Percentiles rank a stretch among this genome's conserved stretches.
These are phyloP conservation scores for Streblospio benedicti DNA, from an alignment of 1,140 invertebrate genomes.

Conservation along the genomic window DNA sequence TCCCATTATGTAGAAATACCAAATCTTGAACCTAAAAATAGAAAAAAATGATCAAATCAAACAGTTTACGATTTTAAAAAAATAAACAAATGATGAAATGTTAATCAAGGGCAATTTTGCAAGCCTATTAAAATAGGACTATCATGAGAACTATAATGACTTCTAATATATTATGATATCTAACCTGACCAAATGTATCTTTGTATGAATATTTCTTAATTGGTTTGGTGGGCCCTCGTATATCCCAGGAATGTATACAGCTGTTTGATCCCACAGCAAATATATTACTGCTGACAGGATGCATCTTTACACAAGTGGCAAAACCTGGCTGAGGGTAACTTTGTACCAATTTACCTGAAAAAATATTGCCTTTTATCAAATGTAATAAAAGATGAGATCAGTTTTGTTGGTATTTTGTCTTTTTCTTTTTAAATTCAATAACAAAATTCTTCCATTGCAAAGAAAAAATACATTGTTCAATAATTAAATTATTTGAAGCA, in stretches of 20 bases:
- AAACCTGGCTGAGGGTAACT: conserved; percentile 15
- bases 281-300: conserved; percentile 28
- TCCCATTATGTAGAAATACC: conserved; percentile 34
- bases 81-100: conserved; percentile 6
- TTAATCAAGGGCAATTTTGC: background rate
- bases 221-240: conserved; percentile 25
- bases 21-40: conserved; percentile 43
- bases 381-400: background rate
- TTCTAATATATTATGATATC: background rate
- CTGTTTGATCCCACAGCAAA: conserved; percentile 33
- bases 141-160: background rate
- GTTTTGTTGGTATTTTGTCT: background rate
- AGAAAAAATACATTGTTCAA: background rate
- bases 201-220: conserved; percentile 31
- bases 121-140: background rate
- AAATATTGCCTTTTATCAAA: background rate
- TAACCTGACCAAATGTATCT: conserved; percentile 39
- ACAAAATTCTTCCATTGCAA: no score
- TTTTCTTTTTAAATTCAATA: no score
- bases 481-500: background rate
- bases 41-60: conserved; percentile 3
- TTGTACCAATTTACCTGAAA: conserved; percentile 1
- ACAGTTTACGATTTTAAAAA: background rate
- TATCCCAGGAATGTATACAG: conserved; percentile 35
- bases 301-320: conserved; percentile 33